Conservation (phyloP, 2,888 invertebrate genomes). For the Eristalinus sepulchralis region DNA sequence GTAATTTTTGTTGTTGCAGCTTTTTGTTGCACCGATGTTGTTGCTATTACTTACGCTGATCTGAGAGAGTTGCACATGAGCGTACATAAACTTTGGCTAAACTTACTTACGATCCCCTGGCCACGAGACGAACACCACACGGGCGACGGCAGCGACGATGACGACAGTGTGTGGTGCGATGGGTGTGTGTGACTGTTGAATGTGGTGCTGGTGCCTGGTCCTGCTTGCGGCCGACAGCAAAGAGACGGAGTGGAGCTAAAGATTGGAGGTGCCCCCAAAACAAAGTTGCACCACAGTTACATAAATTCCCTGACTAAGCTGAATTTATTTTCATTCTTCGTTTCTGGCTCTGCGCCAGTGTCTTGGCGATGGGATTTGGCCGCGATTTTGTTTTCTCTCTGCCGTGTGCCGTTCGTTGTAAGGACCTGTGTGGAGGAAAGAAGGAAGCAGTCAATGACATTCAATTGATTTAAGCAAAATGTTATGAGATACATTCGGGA, state of each 20-base stretch:
- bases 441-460: slow-evolving; percentile 41
- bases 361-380: background rate
- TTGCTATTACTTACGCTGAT: background rate
- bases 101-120: slow-evolving; percentile 52
- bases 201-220: slow-evolving; percentile 17
- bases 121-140: background rate
- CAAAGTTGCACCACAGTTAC: slow-evolving; percentile 66
- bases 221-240: background rate
- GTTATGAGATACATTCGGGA: slow-evolving; percentile 26
- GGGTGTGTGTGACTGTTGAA: slow-evolving; percentile 17
- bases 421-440: slow-evolving; percentile 10
- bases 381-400: slow-evolving; percentile 14
- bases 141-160: background rate
- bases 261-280: slow-evolving; percentile 70
- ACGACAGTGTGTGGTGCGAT: background rate
- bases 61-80: slow-evolving; percentile 54
- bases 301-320: slow-evolving; percentile 70
- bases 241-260: slow-evolving; percentile 14
- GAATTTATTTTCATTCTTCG: slow-evolving; percentile 57
- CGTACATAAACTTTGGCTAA: slow-evolving; percentile 61
- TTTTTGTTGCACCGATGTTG: slow-evolving; percentile 9
- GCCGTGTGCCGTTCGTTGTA: background rate
- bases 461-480: slow-evolving; percentile 39
- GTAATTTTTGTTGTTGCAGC: slow-evolving; percentile 34
- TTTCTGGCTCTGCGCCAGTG: background rate